phyloP scores from a whole-genome alignment of 1,140 invertebrate genomes.

The Sarcophaga peregrina region DNA sequence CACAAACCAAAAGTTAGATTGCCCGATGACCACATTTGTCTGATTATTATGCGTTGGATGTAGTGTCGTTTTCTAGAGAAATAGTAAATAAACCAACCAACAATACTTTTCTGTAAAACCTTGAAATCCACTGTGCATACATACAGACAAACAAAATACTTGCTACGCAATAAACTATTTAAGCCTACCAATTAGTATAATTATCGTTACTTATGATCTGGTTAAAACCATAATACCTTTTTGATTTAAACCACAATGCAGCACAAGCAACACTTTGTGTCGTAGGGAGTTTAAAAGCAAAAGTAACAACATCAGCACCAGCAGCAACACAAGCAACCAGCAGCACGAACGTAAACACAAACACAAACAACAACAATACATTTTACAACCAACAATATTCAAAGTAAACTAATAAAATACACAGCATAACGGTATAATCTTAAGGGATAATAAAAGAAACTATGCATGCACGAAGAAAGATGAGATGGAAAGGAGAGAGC shows the following conservation, averaged over 20 bases:
- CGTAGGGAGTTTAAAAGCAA: not conserved
- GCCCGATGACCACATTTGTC: too few relatives aligned
- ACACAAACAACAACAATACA: not conserved
- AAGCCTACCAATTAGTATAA: not conserved
- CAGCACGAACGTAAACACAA: too few relatives aligned
- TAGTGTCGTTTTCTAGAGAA: too few relatives aligned
- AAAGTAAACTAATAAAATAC: slow-evolving; percentile 18
- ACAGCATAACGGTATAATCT: not conserved
- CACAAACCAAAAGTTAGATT: too few relatives aligned
- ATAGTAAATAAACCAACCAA: too few relatives aligned
- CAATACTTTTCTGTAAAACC: too few relatives aligned
- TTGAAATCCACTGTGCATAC: too few relatives aligned
- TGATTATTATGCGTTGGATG: too few relatives aligned
- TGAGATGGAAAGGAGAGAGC: too few relatives aligned
- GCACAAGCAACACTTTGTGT: not conserved
- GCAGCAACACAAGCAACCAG: not conserved
- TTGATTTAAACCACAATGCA: not conserved
- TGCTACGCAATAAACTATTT: too few relatives aligned
- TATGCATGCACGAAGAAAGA: not conserved
- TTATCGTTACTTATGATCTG: not conserved
- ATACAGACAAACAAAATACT: too few relatives aligned
- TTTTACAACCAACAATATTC: not conserved
- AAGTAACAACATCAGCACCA: not conserved
- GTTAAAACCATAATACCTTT: not conserved
- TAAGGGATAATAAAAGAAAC: not conserved